Base-by-base conservation (phyloP, 2,888 invertebrate species). In the Calameuta pallipes region DNA sequence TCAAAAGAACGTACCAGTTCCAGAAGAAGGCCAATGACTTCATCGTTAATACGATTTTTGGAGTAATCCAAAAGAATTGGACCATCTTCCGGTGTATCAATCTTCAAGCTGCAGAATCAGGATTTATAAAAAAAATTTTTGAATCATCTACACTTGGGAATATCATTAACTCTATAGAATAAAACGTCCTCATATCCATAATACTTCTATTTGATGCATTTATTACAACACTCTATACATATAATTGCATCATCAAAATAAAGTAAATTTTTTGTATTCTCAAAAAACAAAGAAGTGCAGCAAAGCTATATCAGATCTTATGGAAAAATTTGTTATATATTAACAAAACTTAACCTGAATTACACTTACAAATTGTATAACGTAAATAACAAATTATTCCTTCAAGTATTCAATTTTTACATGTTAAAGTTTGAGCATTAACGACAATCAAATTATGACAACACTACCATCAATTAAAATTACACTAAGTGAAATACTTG, bases 41-140 rank as follows among this genome's bases (percentile, higher is more conserved):
- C 95, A 33, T 95, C 94, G 87, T 97, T 95, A 80, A 99, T 93
- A 73, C 98, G 94, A 92, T 99, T 99, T 93, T 99, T 99, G 23
- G 99, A 99, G 92, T 96, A 99, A 92, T 99, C 99, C 86, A 99
- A 91, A 69, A 99, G 93, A 86, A 99, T 95, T 36, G 97, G 96
- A 11, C 99, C 99, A 93, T 98, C 97, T 79, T 94, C 93, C 11
- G 97, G 97, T 0, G 98, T 98, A 68, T 93, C 91, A 79, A 98
- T 91, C 76, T 93, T 94, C 82, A 96, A 92, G 90, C 98, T 98
- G 91, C 69, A 91, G 31, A 23, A 76, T 69, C 37, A 33, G 3
- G 31, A 23, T 30, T 37, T 23, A 76, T 56, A 56, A 30, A 73
- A 41, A 15, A 36, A 56, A 23, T 56, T 23, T 6, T 56, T 56